Evolutionary conservation across 2,888 invertebrate species (phyloP), one percentile per base, ranked within the genome.

Genomic region (Lamellibrachia satsuma): DNA sequence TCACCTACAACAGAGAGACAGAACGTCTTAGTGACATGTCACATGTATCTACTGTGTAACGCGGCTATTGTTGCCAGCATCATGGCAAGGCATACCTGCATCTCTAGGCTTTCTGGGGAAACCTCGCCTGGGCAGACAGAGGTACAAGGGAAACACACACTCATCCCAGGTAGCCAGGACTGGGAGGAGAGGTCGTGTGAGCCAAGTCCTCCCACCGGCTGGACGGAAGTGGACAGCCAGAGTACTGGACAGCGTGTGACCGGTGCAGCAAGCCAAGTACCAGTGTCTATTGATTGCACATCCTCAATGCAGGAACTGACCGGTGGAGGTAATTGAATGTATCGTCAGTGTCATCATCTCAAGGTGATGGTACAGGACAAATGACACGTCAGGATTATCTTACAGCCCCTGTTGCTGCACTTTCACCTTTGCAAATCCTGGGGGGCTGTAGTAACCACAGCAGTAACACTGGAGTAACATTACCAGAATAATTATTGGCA

Each of bases 1-100:
- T 60, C 91, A 93, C 93, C 93, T 93, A 92, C 22, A 90, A 93
- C 75, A 75, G 15, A 75, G 22, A 75, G 75, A 15, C n/a, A 57
- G 57, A 75, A 75, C 75, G 22, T 75, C 75, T 75, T 75, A 75
- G 75, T 3, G n/a, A 75, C n/a, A 75, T 75, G 15, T 22, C 75
- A 75, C 57, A 7, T 57, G 8, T 57, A 57, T 8, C 15, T 75
- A 75, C 6, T 75, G 22, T 75, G 39, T 75, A 22, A 75, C 75
- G 6, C 22, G 22, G 4, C 6, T 22, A 22, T 75, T 0, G 6
- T 11, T 4, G 2, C 15, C 22, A 15, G 22, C 22, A 6, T 6
- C 75, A 22, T 75, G 55, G 55, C 55, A 55, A 55, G 55, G 9
- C 55, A 55, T 55, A 55, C 75, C 75, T 75, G n/a, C 6, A n/a